Evolutionary conservation across 2,888 invertebrate genomes (phyloP).

Genomic region (Limenitis camilla): DNA sequence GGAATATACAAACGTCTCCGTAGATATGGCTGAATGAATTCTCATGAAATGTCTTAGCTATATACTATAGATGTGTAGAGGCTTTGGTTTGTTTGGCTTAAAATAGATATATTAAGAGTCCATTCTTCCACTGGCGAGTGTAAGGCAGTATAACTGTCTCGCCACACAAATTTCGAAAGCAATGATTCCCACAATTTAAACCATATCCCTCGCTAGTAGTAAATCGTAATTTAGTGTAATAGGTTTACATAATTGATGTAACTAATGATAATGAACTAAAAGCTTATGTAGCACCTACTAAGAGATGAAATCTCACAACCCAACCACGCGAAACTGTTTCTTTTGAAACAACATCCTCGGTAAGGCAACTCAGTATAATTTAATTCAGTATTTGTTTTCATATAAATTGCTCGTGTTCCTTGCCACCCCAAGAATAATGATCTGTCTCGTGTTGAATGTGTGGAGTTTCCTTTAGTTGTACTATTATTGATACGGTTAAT

Average conservation of each 20-base stretch:
- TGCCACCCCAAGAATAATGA: slow-evolving; percentile 11
- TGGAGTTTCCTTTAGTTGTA: slow-evolving; percentile 41
- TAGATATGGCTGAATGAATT: slow-evolving; percentile 2
- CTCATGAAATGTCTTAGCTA: slow-evolving; percentile 9
- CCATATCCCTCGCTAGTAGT: slow-evolving; percentile 5
- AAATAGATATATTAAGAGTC: background rate
- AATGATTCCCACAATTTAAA: background rate
- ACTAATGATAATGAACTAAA: background rate
- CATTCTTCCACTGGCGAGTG: background rate
- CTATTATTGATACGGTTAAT: slow-evolving; percentile 28
- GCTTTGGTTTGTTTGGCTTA: slow-evolving; percentile 7
- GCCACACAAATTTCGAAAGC: background rate
- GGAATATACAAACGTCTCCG: slow-evolving; percentile 1
- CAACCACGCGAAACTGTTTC: background rate
- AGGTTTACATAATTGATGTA: slow-evolving; percentile 2
- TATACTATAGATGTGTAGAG: slow-evolving; percentile 4
- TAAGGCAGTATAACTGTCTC: slow-evolving; percentile 1
- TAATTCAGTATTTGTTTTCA: slow-evolving; percentile 15
- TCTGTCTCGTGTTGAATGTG: slow-evolving; percentile 20
- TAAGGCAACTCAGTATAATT: slow-evolving; percentile 11
- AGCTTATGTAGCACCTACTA: background rate
- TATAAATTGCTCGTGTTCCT: slow-evolving; percentile 9
- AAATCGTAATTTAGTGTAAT: slow-evolving; percentile 9
- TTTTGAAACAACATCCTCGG: background rate
- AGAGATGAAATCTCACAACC: slow-evolving; percentile 8